Evolutionary conservation across 2,113 vertebrate species (phyloP).

Genomic region (Pelecanoides urinatrix): DNA sequence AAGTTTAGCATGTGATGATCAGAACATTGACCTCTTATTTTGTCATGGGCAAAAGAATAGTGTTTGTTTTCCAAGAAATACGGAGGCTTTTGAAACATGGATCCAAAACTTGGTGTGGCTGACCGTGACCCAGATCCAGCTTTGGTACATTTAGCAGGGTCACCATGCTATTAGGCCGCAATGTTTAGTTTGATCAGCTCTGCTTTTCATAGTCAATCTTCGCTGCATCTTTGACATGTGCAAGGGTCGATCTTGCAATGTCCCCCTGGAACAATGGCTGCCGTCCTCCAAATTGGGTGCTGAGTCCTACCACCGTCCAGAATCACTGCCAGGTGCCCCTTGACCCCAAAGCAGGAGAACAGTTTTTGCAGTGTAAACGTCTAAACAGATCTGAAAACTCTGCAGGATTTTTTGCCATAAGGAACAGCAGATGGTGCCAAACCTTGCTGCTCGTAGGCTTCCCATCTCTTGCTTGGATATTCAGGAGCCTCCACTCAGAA

Average conservation of each 20-base stretch:
- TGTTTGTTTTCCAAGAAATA: not conserved
- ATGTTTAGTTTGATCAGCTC: not conserved
- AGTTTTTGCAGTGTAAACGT: not conserved
- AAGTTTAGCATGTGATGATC: not conserved
- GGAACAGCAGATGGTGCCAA: constrained; percentile 66
- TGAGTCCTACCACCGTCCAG: not conserved
- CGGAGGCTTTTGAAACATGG: not conserved
- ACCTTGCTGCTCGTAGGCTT: not conserved
- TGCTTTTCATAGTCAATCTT: not conserved
- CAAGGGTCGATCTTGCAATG: not conserved
- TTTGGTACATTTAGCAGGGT: not conserved
- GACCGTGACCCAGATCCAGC: not conserved
- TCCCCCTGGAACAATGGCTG: fast-evolving
- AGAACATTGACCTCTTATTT: not conserved
- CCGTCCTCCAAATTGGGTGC: not conserved
- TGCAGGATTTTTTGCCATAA: not conserved
- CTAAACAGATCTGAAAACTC: not conserved
- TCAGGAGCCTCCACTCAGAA: not conserved
- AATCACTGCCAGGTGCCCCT: not conserved
- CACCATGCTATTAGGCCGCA: not conserved
- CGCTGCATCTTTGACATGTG: fast-evolving
- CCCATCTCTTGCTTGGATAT: not conserved
- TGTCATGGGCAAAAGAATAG: not conserved
- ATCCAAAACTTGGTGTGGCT: not conserved
- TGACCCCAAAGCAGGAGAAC: not conserved